Base-by-base conservation (phyloP, 2,113 vertebrate genomes). In the Brienomyrus brachyistius region DNA sequence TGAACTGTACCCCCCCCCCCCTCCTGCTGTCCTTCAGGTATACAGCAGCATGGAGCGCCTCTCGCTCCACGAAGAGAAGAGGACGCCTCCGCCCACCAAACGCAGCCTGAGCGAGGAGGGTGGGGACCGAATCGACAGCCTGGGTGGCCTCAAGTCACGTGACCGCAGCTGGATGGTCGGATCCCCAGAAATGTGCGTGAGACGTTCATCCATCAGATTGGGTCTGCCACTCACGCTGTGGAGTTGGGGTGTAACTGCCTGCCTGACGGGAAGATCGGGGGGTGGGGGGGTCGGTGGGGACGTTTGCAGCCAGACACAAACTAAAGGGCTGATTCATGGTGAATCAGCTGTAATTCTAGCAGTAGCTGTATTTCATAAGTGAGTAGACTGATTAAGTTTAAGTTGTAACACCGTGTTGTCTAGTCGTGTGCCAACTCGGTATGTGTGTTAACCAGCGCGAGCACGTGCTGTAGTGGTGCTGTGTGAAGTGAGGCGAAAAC, bases 41-140 rank as follows among this genome's bases (percentile, higher is more conserved):
- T 98, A 98, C 94, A 99, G 98, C 94, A 99, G 98, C 91, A 98
- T 99, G 98, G 98, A 99, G 91, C 95, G 98, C 47, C 96, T 99
- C 74, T 98, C 98, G 11, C 96, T 99, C 89, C 98, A 97, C 0
- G 98, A 99, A 90, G 98, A 98, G 92, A 97, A 95, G 92, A 95
- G 95, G 91, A 97, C 96, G 0, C 97, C 97, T 0, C 97, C 98
- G 0, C 97, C 97, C 0, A 98, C 97, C 89, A 98, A 98, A 88
- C 97, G 98, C 92, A 99, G 98, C 92, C 95, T 99, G 89, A 99
- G 98, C 0, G 98, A 99, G 90, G 98, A 99, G 87, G 98, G 97
- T 17, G 97, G 97, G 0, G 97, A 99, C 86, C 96, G 95, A 0
- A 88, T 97, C 0, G 97, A 98, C 90, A 95, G 96, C 91, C 96